Base-by-base conservation (phyloP, 2,888 invertebrate genomes). In the Blastobasis lacticolella region DNA sequence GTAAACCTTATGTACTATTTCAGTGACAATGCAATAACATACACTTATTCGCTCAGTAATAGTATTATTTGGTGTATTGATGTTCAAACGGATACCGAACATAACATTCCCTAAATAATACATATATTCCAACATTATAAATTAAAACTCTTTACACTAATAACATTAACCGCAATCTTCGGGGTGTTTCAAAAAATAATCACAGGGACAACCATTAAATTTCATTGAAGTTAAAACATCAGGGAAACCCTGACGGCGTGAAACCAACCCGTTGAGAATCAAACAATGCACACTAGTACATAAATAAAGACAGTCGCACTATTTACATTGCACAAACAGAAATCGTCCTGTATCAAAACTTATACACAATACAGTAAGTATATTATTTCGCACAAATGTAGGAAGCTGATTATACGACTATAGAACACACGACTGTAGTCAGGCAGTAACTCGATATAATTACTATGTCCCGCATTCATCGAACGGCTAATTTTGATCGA, bases 51-150 rank as follows among this genome's bases (percentile, higher is more conserved):
- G 63, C 60, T 70, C 71, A 64, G 69, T 67, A 67, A 67, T 67
- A 64, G 66, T 74, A 77, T 75, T 78, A 80, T 83, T 82, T 82
- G 83, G 83, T 81, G 75, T 78, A 71, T 73, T 61, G 65, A 58
- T 67, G 62, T 59, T 63, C 64, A 57, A 56, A 64, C 57, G 55
- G 55, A 56, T 56, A 58, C 57, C 54, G 23, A 23, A 23, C 23
- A 23, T 23, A 23, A 23, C 23, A 23, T 23, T 23, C 23, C 23
- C 23, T 23, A 23, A 23, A 23, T 23, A 23, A 23, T 23, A 23
- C 23, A 23, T 23, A 23, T 23, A 23, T 23, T 23, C 23, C 23
- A 23, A 23, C 23, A 23, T 23, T 23, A 23, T 23, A 23, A 23
- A 23, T 23, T 23, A 23, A 23, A 23, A 23, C 23, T 23, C 23